Base-by-base conservation (phyloP, 2,797 vertebrate species). In the Enteromius anoplus region DNA sequence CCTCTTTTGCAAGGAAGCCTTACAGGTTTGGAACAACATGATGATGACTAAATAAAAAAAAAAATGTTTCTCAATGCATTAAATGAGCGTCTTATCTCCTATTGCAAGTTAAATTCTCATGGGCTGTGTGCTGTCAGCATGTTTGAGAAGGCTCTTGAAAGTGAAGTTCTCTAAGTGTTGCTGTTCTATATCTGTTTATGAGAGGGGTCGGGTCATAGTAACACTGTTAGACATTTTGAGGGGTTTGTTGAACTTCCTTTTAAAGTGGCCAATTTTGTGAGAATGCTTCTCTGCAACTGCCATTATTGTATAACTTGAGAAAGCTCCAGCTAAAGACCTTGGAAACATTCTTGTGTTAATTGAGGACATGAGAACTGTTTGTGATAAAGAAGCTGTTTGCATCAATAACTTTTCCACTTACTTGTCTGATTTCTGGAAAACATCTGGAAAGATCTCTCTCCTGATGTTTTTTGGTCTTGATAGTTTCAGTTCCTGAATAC, bases 341-440 rank as follows among this genome's bases (percentile, higher is more conserved):
- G 72, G 49, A 19, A 47, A 19, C 7, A 47, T 75, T 55, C n/a
- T 62, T 45, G 51, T 53, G 65, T 77, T 69, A 34, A 49, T 14
- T 55, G 60, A 76, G n/a, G 64, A 47, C 64, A 68, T 68, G 34
- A 45, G 62, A 68, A 26, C 55, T 82, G 47, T 77, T 65, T 66
- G 51, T 82, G 34, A 62, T 64, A 66, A 51, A 70, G 32, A 68
- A 45, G 65, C 19, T 65, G 75, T 73, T 47, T 21, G 51, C 23
- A 12, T 62, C n/a, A 75, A 62, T 79, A 85, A 85, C 60, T 29
- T 29, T 47, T 37, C 9, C 58, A 90, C 91, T 5, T 90, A 95
- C 94, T 90, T 94, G 66, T 93, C 87, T 82, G 86, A 88, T 81
- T 2, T 87, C 49, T 90, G 91, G 15, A 93, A 88, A 49, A 93